A percentile compares a stretch with the other conserved stretches of the same genome.
phyloP scores from a whole-genome alignment of 2,888 invertebrate species.

The Leptinotarsa juncta region DNA sequence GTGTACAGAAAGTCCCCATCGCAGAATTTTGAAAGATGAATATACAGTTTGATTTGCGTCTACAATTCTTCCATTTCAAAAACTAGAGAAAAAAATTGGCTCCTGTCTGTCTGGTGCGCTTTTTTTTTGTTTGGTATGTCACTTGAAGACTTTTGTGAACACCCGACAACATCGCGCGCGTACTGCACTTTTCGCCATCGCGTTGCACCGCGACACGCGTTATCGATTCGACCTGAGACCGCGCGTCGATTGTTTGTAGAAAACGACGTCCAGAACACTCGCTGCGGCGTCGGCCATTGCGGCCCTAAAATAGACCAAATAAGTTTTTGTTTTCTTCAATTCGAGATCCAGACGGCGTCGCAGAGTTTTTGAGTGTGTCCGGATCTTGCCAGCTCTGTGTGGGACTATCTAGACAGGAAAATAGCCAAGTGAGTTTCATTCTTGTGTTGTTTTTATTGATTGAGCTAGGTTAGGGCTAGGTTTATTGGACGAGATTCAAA shows the following conservation, averaged over 20 bases:
- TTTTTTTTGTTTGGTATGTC: no score
- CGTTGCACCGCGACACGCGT: conserved; percentile 17
- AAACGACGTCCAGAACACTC: conserved; percentile 26
- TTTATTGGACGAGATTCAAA: no score
- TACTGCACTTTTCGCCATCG: conserved; percentile 2
- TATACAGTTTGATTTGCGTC: no score
- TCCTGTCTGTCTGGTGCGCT: no score
- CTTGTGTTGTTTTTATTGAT: not conserved
- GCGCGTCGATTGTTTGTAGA: conserved; percentile 18
- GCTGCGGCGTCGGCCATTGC: conserved; percentile 25
- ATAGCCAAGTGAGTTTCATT: conserved; percentile 15
- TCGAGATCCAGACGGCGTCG: conserved; percentile 10
- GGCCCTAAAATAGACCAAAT: conserved; percentile 36
- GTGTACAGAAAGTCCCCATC: no score
- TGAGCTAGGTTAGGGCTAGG: conserved; percentile 8
- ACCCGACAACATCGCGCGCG: conserved; percentile 12
- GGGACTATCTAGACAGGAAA: conserved; percentile 8
- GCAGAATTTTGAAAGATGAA: no score
- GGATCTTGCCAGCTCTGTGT: not conserved
- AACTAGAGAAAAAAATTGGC: no score
- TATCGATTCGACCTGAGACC: conserved; percentile 25
- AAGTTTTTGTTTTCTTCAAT: conserved; percentile 18
- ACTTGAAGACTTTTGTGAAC: no score
- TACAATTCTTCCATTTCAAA: no score
- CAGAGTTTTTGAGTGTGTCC: not conserved